These are phyloP conservation scores for Chlorops oryzae DNA, from an alignment of 1,140 invertebrate genomes.

Conservation along the genomic window DNA sequence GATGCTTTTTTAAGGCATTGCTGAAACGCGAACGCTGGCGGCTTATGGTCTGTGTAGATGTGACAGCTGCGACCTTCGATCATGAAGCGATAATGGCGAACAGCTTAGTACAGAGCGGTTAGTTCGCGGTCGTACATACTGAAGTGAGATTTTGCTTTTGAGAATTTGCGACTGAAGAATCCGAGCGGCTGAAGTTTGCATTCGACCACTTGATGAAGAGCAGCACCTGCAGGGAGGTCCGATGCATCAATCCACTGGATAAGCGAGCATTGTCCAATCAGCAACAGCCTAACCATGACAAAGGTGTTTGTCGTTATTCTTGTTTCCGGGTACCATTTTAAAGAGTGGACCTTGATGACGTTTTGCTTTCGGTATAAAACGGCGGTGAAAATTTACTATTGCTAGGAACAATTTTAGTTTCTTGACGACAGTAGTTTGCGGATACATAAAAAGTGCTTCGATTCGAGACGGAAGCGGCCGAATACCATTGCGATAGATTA, in stretches of 20 bases:
- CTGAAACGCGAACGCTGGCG: slow-evolving; percentile 36
- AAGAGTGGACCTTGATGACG: background rate
- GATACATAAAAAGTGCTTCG: background rate
- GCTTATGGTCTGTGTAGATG: slow-evolving; percentile 48
- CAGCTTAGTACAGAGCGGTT: slow-evolving; percentile 28
- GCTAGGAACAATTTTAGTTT: slow-evolving; percentile 20
- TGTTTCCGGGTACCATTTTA: background rate
- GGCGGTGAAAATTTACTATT: slow-evolving; percentile 9
- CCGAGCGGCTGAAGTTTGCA: slow-evolving; percentile 21
- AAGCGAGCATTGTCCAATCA: slow-evolving; percentile 12
- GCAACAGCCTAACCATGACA: slow-evolving; percentile 23
- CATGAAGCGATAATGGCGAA: slow-evolving; percentile 34
- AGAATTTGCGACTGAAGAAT: slow-evolving; percentile 29
- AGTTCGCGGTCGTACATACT: slow-evolving; percentile 43
- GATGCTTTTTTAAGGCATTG: slow-evolving; percentile 4
- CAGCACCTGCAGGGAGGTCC: slow-evolving; percentile 18
- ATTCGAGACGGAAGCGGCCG: background rate
- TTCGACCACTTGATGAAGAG: slow-evolving; percentile 18
- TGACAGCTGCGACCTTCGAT: slow-evolving; percentile 33
- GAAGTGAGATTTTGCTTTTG: slow-evolving; percentile 22
- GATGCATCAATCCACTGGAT: slow-evolving; percentile 17
- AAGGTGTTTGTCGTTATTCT: slow-evolving; percentile 18
- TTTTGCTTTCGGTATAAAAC: slow-evolving; percentile 1
- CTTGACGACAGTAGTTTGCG: background rate
- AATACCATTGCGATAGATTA: background rate